Conservation (phyloP, 2,888 invertebrate species). For the Tricholauxania praeusta region DNA sequence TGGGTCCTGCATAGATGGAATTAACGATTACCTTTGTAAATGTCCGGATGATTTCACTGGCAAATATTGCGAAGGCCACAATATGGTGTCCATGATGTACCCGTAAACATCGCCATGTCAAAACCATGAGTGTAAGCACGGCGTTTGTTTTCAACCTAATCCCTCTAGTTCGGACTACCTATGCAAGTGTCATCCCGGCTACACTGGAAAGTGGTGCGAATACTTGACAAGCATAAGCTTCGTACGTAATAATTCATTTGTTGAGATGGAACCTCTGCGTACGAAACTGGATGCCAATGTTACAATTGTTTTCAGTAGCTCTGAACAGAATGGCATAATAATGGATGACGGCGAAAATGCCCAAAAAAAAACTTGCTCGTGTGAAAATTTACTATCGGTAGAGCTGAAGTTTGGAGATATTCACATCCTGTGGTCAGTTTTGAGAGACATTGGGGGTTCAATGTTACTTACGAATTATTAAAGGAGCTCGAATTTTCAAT, state of each 20-base stretch:
- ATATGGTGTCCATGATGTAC: slow-evolving; percentile 88
- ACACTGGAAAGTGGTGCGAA: slow-evolving; percentile 96
- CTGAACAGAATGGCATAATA: slow-evolving; percentile 90
- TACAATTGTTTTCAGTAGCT: slow-evolving; percentile 92
- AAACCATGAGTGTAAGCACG: slow-evolving; percentile 97
- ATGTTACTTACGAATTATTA: no score
- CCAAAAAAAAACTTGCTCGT: no score
- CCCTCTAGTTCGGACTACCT: slow-evolving; percentile 83
- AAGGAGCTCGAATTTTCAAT: no score
- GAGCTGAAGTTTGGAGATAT: no score
- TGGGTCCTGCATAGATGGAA: slow-evolving; percentile 94
- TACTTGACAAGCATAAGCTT: slow-evolving; percentile 94
- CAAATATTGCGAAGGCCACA: slow-evolving; percentile 94
- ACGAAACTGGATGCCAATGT: slow-evolving; percentile 94
- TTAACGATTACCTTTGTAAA: slow-evolving; percentile 92
- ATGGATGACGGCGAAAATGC: slow-evolving; percentile 93
- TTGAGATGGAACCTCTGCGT: slow-evolving; percentile 90
- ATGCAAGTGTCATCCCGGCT: slow-evolving; percentile 96
- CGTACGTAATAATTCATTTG: slow-evolving; percentile 90
- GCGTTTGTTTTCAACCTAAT: slow-evolving; percentile 92
- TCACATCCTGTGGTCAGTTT: no score
- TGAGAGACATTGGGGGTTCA: no score
- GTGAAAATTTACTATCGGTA: no score
- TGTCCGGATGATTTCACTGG: slow-evolving; percentile 91
- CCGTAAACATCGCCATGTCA: slow-evolving; percentile 95